Conservation (phyloP, 2,888 invertebrate species). For the Podotricha telesiphe region DNA sequence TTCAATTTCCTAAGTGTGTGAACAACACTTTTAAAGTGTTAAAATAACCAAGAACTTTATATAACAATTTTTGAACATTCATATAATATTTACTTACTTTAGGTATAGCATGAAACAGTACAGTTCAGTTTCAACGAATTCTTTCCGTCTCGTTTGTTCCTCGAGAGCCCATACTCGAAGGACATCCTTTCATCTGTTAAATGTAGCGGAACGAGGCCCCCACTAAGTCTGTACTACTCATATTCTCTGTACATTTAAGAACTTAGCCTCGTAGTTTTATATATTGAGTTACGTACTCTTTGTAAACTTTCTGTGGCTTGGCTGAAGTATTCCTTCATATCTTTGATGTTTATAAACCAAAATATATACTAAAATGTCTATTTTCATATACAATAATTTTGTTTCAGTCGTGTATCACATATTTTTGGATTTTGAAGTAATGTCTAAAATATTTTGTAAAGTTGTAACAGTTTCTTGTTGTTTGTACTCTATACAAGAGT, state of each 20-base stretch:
- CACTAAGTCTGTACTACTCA: conserved; percentile 44
- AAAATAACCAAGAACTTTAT: background rate
- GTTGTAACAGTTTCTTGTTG: too few relatives aligned
- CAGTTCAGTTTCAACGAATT: conserved; percentile 23
- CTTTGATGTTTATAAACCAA: conserved; percentile 1
- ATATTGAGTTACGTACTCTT: conserved; percentile 27
- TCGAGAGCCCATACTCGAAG: conserved; percentile 30
- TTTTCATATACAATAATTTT: background rate
- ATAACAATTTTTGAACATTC: background rate
- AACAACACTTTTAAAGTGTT: too few relatives aligned
- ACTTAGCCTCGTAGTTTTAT: conserved; percentile 18
- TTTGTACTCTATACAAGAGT: too few relatives aligned
- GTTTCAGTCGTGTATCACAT: background rate
- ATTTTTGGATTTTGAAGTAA: too few relatives aligned
- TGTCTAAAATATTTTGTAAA: too few relatives aligned
- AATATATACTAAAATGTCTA: conserved; percentile 8
- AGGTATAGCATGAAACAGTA: conserved; percentile 1
- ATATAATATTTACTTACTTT: conserved; percentile 15
- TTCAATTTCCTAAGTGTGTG: too few relatives aligned
- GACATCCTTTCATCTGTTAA: conserved; percentile 49
- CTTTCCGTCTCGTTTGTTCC: conserved; percentile 31
- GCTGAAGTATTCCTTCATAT: conserved; percentile 1
- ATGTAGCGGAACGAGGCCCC: conserved; percentile 54
- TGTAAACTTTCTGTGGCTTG: conserved; percentile 14
- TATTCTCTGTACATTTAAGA: conserved; percentile 18